Conservation (phyloP, 2,888 invertebrate species). For the Mylabris sibirica region DNA sequence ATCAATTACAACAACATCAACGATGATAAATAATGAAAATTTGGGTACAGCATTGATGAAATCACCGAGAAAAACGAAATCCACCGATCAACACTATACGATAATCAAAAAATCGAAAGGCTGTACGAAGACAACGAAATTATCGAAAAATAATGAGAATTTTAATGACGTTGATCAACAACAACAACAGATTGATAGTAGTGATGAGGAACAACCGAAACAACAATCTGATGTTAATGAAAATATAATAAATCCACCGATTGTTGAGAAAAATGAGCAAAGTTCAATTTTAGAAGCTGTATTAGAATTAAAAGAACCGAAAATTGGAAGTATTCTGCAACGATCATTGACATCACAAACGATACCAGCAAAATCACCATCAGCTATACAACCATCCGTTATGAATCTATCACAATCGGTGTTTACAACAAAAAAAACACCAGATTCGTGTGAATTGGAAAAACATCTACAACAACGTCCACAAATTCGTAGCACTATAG, state of each 20-base stretch:
- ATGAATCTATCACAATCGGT: slow-evolving; percentile 47
- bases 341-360: slow-evolving; percentile 56
- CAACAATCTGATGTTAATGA: slow-evolving; percentile 42
- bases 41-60: slow-evolving; percentile 34
- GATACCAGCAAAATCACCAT: slow-evolving; percentile 36
- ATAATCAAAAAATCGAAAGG: slow-evolving; percentile 43
- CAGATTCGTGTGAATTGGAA: slow-evolving; percentile 37
- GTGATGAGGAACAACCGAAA: background rate
- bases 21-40: slow-evolving; percentile 30
- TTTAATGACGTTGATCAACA: slow-evolving; percentile 27
- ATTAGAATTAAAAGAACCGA: slow-evolving; percentile 53
- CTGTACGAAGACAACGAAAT: slow-evolving; percentile 44
- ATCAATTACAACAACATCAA: slow-evolving; percentile 13
- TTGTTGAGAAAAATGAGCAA: slow-evolving; percentile 46
- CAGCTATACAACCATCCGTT: slow-evolving; percentile 38
- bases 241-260: slow-evolving; percentile 44
- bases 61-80: slow-evolving; percentile 41
- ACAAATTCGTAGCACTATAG: background rate
- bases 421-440: slow-evolving; percentile 50
- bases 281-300: slow-evolving; percentile 58
- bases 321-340: slow-evolving; percentile 57
- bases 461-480: slow-evolving; percentile 12
- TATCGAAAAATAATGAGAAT: slow-evolving; percentile 42
- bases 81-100: background rate
- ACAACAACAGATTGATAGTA: background rate